Evolutionary conservation across 2,888 invertebrate species (phyloP).

Genomic region (Spisula solida): DNA sequence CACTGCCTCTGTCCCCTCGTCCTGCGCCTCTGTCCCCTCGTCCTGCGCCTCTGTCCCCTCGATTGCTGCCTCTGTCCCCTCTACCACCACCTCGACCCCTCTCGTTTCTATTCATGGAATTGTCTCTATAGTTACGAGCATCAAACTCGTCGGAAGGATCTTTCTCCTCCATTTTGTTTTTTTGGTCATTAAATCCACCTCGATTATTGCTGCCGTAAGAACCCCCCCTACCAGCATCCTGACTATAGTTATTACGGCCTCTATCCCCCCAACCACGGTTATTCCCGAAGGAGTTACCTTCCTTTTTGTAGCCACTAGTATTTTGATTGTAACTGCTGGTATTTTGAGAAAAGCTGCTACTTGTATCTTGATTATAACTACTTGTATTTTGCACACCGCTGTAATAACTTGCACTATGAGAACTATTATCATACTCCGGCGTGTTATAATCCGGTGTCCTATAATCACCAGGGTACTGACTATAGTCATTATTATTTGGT

Average conservation of each 20-base stretch:
- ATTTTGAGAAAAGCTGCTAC: background rate
- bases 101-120: conserved; percentile 25
- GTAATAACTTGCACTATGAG: conserved; percentile 31
- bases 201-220: conserved; percentile 21
- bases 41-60: no score
- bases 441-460: conserved; percentile 4
- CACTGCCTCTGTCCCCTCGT: background rate
- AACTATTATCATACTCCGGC: conserved; percentile 6
- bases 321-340: background rate
- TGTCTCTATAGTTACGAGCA: conserved; percentile 41
- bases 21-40: no score
- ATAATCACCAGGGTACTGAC: conserved; percentile 34
- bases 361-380: background rate
- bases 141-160: conserved; percentile 32
- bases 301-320: background rate
- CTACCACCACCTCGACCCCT: background rate
- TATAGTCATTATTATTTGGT: background rate
- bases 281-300: background rate
- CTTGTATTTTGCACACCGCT: conserved; percentile 27
- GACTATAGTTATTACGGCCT: background rate
- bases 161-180: background rate
- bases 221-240: background rate
- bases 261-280: background rate
- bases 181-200: background rate
- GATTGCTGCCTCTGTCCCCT: background rate